Evolutionary conservation across 2,888 invertebrate genomes (phyloP), one percentile per base, ranked within the genome.

Genomic region (Drosophila tanythrix): DNA sequence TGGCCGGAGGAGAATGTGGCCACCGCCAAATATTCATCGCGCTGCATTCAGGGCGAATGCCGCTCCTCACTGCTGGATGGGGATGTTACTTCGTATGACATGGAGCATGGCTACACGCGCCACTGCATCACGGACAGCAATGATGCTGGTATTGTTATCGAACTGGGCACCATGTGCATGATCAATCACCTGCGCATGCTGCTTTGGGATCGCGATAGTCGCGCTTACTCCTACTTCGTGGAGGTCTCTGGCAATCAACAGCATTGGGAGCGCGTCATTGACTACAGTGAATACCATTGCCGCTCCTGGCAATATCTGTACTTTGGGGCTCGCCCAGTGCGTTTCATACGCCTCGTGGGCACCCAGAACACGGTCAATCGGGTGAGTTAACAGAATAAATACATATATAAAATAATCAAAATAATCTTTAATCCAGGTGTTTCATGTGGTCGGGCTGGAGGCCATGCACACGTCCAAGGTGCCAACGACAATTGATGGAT

Each of bases 221-320:
- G 98, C 94, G 95, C 92, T 0, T 93, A 93, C 75, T 93, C 92
- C 2, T 93, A 93, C 73, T 92, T 86, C 51, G 89, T 93, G 38
- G 98, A 98, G 93, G 97, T 98, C 35, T 99, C 98, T 0, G 97
- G 98, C 94, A 98, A 99, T 94, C 97, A 98, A 93, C 96, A 96
- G 92, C 97, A 99, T 93, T 99, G 99, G 99, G 96, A 97, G 74
- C 95, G 97, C 70, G 96, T 99, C 63, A 95, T 99, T 74, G 99
- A 99, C 94, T 97, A 99, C 94, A 96, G 97, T 77, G 94, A 95
- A 79, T 98, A 97, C 94, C 96, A 96, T 92, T 99, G 99, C 93
- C 96, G 99, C 71, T 99, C 99, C 25, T 99, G 98, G 98, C 99
- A 99, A 94, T 96, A 96, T 92, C 95, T 99, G 57, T 98, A 97